Evolutionary conservation across 1,140 invertebrate species (phyloP), one percentile per base, ranked within the genome.

Genomic region (Planococcus citri): DNA sequence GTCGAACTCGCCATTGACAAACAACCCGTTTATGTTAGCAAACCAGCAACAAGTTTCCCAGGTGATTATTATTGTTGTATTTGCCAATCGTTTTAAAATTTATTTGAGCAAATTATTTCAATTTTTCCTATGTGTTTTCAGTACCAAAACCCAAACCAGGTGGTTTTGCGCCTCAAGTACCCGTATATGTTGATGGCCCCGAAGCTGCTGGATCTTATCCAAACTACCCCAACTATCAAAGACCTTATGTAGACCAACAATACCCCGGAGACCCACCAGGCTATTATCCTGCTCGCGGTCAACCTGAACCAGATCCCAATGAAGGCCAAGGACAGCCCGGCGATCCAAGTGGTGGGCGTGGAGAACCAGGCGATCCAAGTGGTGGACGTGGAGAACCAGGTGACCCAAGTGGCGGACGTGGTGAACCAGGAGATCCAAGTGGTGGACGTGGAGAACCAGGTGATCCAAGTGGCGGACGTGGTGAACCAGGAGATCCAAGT

Each of bases 401-500:
- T 71, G 41, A 71, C 74, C 67, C 77, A 74, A 75, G 77, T 72
- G 73, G 70, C 0, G 12, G 33, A 6, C 68, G 69, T 17, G 69
- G 38, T 69, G 37, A 29, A 69, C 51, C 69, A 64, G 72, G 72
- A 57, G 21, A 64, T 25, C 60, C 60, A 3, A 27, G 22, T 25
- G 60, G 25, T 70, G 70, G 70, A 27, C 61, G 33, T 41, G 67
- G 41, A 68, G n/a, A 74, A 64, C 70, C 70, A 38, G 67, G 41
- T 64, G n/a, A 74, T 72, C 69, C 70, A 41, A 37, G 72, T 38
- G 73, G 72, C 72, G 6, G 73, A 70, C 25, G 70, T 74, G 51
- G 77, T 72, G 74, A 74, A 76, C 69, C 74, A 74, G 71, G 76
- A 70, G 57, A 71, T 74, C 68, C 77, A 74, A 75, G 78, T 72